phyloP scores from a whole-genome alignment of 2,888 invertebrate species.

The Tenodera sinensis region DNA sequence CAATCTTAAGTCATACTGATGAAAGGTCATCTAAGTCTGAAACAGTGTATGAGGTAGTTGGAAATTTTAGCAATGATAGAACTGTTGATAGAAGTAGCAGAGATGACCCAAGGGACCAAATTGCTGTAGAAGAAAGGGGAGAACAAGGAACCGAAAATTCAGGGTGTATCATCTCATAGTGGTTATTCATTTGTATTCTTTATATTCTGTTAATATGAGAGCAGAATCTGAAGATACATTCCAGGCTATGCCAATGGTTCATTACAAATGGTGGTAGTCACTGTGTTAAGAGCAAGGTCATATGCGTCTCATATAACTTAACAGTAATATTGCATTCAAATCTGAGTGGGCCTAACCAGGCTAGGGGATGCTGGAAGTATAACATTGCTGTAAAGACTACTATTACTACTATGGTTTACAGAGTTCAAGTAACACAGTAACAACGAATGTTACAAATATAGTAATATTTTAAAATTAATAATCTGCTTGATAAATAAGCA shows the following conservation, averaged over 20 bases:
- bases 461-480: background rate
- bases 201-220: background rate
- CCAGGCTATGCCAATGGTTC: background rate
- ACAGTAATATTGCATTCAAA: background rate
- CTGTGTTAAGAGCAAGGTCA: background rate
- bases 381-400: background rate
- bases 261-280: background rate
- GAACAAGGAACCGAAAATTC: constrained; percentile 25
- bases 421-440: background rate
- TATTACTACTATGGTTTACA: background rate
- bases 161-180: constrained; percentile 23
- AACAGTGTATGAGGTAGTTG: background rate
- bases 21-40: background rate
- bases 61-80: background rate
- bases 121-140: constrained; percentile 7
- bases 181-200: background rate
- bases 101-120: background rate
- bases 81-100: background rate
- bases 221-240: background rate
- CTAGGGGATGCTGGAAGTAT: background rate
- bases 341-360: background rate
- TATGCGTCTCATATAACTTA: background rate
- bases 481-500: background rate
- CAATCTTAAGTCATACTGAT: background rate
- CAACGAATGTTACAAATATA: background rate